phyloP scores from a whole-genome alignment of 2,888 invertebrate genomes.

The Ornithoptera priamus region DNA sequence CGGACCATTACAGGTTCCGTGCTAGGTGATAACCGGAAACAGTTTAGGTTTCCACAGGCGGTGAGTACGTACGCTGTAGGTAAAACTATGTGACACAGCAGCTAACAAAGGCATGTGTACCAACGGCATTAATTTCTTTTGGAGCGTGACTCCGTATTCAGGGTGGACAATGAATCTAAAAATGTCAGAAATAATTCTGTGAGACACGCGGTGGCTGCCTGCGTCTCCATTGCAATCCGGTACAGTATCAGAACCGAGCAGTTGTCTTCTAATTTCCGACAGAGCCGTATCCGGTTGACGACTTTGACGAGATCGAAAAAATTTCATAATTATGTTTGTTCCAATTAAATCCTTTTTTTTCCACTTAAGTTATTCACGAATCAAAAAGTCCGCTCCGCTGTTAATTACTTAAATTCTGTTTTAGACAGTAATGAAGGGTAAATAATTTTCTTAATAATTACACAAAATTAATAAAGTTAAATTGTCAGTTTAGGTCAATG shows the following conservation, averaged over 20 bases:
- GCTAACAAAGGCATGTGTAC: constrained; percentile 52
- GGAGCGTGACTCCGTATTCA: constrained; percentile 74
- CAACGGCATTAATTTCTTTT: constrained; percentile 74
- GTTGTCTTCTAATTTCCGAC: neutral
- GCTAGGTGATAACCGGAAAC: neutral
- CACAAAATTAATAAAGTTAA: neutral
- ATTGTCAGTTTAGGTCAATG: neutral
- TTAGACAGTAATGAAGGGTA: neutral
- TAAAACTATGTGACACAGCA: constrained; percentile 39
- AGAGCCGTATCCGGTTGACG: neutral
- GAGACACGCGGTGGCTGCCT: constrained; percentile 62
- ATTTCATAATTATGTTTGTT: neutral
- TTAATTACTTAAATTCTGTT: neutral
- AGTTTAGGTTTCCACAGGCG: constrained; percentile 2
- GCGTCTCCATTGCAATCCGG: constrained; percentile 46
- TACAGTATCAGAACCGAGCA: constrained; percentile 32
- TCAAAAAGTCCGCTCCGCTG: neutral
- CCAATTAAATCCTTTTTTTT: neutral
- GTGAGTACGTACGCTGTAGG: constrained; percentile 20
- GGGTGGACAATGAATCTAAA: constrained; percentile 74
- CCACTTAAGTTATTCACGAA: neutral
- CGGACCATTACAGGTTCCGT: neutral
- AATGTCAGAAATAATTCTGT: constrained; percentile 77
- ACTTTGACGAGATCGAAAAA: neutral
- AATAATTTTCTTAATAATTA: constrained; percentile 2